Evolutionary conservation across 2,113 vertebrate species (phyloP).

Genomic region (Etheostoma spectabile): DNA sequence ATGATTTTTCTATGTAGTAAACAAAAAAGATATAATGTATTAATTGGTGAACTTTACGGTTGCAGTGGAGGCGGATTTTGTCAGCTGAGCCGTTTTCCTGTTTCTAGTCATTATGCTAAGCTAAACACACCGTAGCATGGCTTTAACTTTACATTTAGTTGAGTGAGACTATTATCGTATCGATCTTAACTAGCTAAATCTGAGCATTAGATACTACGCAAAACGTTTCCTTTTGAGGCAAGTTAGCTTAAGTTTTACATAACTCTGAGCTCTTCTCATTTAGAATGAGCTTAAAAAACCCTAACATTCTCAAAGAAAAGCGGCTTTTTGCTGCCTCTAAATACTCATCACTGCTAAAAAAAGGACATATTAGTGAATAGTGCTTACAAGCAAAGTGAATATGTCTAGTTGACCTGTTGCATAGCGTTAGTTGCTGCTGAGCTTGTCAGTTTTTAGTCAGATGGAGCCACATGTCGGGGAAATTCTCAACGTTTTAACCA

Average conservation of each 20-base stretch:
- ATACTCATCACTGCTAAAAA: neutral
- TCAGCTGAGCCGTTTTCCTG: too few species aligned
- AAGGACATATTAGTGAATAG: neutral
- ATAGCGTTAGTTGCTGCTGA: neutral
- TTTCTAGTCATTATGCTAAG: too few species aligned
- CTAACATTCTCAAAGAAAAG: neutral
- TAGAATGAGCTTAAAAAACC: neutral
- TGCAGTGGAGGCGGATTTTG: too few species aligned
- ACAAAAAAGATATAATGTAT: too few species aligned
- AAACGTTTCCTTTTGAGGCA: neutral
- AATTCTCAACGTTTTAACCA: constrained; percentile 52
- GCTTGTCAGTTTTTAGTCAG: neutral
- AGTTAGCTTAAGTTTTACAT: neutral
- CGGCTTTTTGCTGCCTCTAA: neutral
- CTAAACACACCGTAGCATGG: too few species aligned
- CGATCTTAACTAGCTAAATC: neutral
- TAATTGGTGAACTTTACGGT: too few species aligned
- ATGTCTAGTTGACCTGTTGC: neutral
- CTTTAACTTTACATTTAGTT: too few species aligned
- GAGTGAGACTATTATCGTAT: too few species aligned
- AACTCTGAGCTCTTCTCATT: neutral
- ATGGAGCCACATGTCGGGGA: neutral
- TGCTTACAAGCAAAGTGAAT: neutral
- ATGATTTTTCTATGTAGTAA: neutral
- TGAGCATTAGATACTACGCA: neutral